Evolutionary conservation across 1,140 invertebrate genomes (phyloP), one percentile per base, ranked within the genome.

Genomic region (Nixonia krombeini): DNA sequence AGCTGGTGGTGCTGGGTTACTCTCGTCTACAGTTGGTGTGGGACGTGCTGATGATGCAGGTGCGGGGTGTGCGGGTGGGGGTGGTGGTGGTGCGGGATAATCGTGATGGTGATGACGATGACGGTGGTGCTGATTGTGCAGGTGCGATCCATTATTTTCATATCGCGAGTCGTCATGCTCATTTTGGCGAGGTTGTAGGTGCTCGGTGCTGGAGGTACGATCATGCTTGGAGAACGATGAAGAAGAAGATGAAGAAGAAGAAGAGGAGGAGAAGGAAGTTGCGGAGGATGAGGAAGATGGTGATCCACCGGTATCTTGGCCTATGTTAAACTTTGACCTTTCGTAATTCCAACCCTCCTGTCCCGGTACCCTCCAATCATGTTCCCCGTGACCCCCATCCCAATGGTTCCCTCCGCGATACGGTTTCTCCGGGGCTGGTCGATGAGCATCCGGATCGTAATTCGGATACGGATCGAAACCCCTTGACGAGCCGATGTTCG

Each of bases 201-300:
- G 73, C 68, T 74, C 76, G 62, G 79, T 78, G 76, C 70, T 74
- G 73, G 76, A 80, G 70, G 62, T 67, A 68, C 70, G 74, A 58
- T 82, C 82, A 83, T 83, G 81, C 82, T 82, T 78, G 72, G 78
- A 76, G 18, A 76, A 74, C 40, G 75, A 64, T 46, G 57, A 65
- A 47, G 71, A n/a, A 68, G 75, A 75, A 47, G 67, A 72, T 40
- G 76, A 74, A 66, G 73, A 74, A 37, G 46, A 67, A 26, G 55
- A 71, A 29, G 64, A 69, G 38, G 70, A 72, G 31, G 68, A 73
- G 16, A 58, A 72, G 4, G 63, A 74, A 28, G 68, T 75, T 9
- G 72, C 70, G 16, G 66, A 71, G 4, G 40, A 42, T 12, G 42
- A 64, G 33, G 59, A 58, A 37, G 17, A 49, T n/a, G 38, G 37